Evolutionary conservation across 1,140 invertebrate species (phyloP).

Genomic region (Camponotus vicinus): DNA sequence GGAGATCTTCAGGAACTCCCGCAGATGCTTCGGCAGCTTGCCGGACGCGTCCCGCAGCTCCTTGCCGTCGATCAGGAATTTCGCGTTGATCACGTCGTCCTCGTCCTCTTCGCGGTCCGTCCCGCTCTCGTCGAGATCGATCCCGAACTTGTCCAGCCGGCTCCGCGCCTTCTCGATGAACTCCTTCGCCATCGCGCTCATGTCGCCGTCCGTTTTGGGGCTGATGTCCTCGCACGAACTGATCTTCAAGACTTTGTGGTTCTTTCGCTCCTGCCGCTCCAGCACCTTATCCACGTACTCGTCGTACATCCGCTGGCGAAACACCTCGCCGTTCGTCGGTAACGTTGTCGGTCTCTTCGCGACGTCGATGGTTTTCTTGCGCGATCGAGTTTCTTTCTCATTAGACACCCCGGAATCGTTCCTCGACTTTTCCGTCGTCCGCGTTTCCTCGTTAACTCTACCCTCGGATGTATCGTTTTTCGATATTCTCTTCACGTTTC

Average conservation of each 20-base stretch:
- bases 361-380: slow-evolving; percentile 46
- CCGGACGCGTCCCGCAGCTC: slow-evolving; percentile 87
- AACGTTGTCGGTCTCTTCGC: slow-evolving; percentile 80
- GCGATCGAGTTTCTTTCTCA: neutral
- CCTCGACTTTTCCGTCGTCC: neutral
- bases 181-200: slow-evolving; percentile 89
- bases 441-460: neutral
- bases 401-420: neutral
- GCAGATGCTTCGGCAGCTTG: slow-evolving; percentile 90
- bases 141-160: slow-evolving; percentile 88
- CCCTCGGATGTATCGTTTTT: neutral
- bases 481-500: neutral
- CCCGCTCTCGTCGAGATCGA: slow-evolving; percentile 86
- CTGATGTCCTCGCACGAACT: slow-evolving; percentile 80
- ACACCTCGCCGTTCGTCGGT: slow-evolving; percentile 88
- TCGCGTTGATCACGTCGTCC: slow-evolving; percentile 77
- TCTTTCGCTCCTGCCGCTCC: slow-evolving; percentile 91
- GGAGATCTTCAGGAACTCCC: slow-evolving; percentile 88
- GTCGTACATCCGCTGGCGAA: slow-evolving; percentile 92
- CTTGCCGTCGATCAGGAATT: slow-evolving; percentile 88
- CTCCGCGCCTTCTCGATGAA: slow-evolving; percentile 90
- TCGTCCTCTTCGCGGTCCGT: slow-evolving; percentile 84
- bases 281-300: slow-evolving; percentile 93
- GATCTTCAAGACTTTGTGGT: slow-evolving; percentile 93
- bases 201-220: slow-evolving; percentile 78